These are phyloP conservation scores for Trididemnum nubilum DNA, from an alignment of 23 tunicate genomes.

Conservation along the genomic window DNA sequence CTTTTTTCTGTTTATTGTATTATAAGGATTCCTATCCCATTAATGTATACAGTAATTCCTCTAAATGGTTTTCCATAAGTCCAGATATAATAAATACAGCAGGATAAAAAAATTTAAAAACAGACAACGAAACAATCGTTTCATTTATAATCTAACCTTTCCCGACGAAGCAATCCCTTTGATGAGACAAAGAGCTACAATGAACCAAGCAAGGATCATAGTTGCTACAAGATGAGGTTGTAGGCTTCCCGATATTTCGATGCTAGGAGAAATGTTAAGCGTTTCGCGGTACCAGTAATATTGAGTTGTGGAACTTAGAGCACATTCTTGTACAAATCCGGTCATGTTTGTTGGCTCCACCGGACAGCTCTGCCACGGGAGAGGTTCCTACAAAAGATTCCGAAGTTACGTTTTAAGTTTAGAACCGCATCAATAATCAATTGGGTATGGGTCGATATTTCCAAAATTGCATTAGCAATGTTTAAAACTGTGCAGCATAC, in stretches of 20 bases:
- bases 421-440: too few species aligned
- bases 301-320: slow-evolving; percentile 53
- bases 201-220: slow-evolving; percentile 77
- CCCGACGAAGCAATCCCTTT: slow-evolving; percentile 89
- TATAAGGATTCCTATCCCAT: too few species aligned
- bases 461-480: too few species aligned
- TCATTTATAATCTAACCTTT: slow-evolving; percentile 32
- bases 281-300: slow-evolving; percentile 85
- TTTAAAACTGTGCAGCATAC: too few species aligned
- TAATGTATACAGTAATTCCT: too few species aligned
- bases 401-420: too few species aligned
- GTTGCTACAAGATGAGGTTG: slow-evolving; percentile 65
- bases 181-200: slow-evolving; percentile 65
- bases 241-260: slow-evolving; percentile 54
- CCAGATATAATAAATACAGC: too few species aligned
- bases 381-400: slow-evolving; percentile 56
- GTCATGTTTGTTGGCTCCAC: slow-evolving; percentile 48
- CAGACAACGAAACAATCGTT: too few species aligned
- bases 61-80: too few species aligned
- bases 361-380: slow-evolving; percentile 88
- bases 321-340: slow-evolving; percentile 49
- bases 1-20: too few species aligned
- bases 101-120: too few species aligned
- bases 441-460: too few species aligned
- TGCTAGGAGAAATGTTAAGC: slow-evolving; percentile 63